Conservation (phyloP, 2,113 vertebrate genomes). For the Acanthochromis polyacanthus region DNA sequence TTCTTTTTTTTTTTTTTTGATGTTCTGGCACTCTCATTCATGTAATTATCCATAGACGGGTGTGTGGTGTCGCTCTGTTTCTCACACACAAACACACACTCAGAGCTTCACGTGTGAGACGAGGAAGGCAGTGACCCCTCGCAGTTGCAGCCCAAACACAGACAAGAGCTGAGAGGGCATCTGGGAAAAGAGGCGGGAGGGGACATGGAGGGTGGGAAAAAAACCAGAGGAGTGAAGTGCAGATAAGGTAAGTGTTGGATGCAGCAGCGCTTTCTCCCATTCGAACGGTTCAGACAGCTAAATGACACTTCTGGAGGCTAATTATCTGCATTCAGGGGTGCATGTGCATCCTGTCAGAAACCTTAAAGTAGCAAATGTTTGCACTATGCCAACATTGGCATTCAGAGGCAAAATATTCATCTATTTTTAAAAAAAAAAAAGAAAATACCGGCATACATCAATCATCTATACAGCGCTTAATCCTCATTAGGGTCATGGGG, state of each 20-base stretch:
- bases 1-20: conserved; percentile 38
- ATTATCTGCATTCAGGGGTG: conserved; percentile 54
- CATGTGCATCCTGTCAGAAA: conserved; percentile 21
- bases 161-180: conserved; percentile 75
- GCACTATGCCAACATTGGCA: not conserved
- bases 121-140: conserved; percentile 80
- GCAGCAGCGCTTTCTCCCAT: conserved; percentile 40
- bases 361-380: not conserved
- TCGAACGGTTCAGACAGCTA: conserved; percentile 56
- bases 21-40: conserved; percentile 61
- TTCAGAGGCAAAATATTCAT: conserved; percentile 18
- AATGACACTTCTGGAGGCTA: conserved; percentile 48
- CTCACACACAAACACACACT: conserved; percentile 21
- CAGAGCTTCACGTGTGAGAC: conserved; percentile 75
- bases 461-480: too few species aligned
- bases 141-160: conserved; percentile 81
- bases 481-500: too few species aligned
- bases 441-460: not conserved
- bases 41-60: conserved; percentile 59
- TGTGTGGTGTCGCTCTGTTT: conserved; percentile 28
- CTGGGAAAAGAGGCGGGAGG: conserved; percentile 60
- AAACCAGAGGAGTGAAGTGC: conserved; percentile 38
- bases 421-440: conserved; percentile 4
- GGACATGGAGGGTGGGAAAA: conserved; percentile 60
- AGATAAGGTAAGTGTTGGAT: conserved; percentile 51